Base-by-base conservation (phyloP, 2,888 invertebrate species). In the Nemoura dubitans region DNA sequence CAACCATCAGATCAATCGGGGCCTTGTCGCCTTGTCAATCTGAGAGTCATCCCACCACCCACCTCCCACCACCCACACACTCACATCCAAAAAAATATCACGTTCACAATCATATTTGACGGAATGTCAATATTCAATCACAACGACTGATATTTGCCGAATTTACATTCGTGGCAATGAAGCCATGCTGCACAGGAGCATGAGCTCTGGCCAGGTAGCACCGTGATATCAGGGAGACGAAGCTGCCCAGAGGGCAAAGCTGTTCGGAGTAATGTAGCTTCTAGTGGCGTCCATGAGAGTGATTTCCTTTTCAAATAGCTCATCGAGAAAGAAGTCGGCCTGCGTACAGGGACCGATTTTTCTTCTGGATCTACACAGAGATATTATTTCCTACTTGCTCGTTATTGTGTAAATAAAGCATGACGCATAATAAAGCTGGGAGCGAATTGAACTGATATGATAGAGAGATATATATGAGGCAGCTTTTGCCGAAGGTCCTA, bases 1-100 rank as follows among this genome's bases (percentile, higher is more conserved):
- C n/a, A n/a, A n/a, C 81, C 81, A n/a, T 27, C 81, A 81, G 81
- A 30, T 81, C 81, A 81, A 81, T 81, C 81, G 30, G 29, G 30
- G 29, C 29, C 29, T 1, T 81, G 81, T 30, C 81, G 30, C 16
- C 28, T 29, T 29, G 81, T 29, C 28, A 81, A 81, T 81, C 59
- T 81, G 30, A 81, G 81, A 30, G 30, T 21, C 59, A 59, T 59
- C 59, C 59, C 59, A 21, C 14, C 59, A 21, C 36, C 36, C 36
- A 3, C 21, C 10, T 7, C 59, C 59, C 14, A 21, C 59, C 59
- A 59, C 59, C 59, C 21, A 21, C 10, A 59, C 59, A 21, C 59
- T 59, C 59, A 59, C 59, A 59, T 21, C 14, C 59, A 59, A 59
- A 59, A 59, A 59, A 59, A 59, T n/a, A n/a, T 59, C 59, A 59